A percentile compares a stretch with the other conserved stretches of the same genome.
phyloP scores from a whole-genome alignment of 92 coral and sea anemone species.

The Epizoanthus scotinus region DNA sequence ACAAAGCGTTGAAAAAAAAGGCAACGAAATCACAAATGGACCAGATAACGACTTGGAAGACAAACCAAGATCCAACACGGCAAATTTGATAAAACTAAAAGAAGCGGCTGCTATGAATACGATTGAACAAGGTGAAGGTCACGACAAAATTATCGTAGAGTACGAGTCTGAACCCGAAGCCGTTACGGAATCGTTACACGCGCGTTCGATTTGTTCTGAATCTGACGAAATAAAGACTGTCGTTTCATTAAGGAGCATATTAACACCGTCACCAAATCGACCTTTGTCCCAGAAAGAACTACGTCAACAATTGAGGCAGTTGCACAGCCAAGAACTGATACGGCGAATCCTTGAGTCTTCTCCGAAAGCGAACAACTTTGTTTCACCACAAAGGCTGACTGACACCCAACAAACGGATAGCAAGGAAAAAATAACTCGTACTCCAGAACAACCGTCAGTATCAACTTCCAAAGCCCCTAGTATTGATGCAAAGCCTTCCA shows the following conservation, averaged over 20 bases:
- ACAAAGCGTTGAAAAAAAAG: not conserved
- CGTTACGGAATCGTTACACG: not conserved
- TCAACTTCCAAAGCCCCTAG: not conserved
- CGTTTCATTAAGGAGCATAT: conserved; percentile 15
- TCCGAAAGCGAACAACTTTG: conserved; percentile 42
- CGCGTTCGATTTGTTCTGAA: conserved; percentile 18
- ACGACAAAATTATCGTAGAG: not conserved
- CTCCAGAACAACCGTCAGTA: not conserved
- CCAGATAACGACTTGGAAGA: not conserved
- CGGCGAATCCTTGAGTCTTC: conserved; percentile 58
- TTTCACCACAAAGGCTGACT: not conserved
- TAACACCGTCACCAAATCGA: conserved; percentile 50
- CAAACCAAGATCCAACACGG: too few species aligned
- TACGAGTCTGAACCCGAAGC: not conserved
- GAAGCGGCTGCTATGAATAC: not conserved
- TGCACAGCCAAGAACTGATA: conserved; percentile 68
- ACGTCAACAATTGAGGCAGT: conserved; percentile 73
- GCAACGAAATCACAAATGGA: not conserved
- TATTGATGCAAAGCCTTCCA: not conserved
- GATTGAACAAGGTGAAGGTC: not conserved
- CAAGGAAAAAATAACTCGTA: not conserved
- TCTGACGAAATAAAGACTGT: conserved; percentile 8
- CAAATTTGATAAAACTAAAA: too few species aligned
- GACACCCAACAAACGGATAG: not conserved
- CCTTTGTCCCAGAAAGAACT: conserved; percentile 43